Evolutionary conservation across 2,888 invertebrate genomes (phyloP).

Genomic region (Brachyptera risi): DNA sequence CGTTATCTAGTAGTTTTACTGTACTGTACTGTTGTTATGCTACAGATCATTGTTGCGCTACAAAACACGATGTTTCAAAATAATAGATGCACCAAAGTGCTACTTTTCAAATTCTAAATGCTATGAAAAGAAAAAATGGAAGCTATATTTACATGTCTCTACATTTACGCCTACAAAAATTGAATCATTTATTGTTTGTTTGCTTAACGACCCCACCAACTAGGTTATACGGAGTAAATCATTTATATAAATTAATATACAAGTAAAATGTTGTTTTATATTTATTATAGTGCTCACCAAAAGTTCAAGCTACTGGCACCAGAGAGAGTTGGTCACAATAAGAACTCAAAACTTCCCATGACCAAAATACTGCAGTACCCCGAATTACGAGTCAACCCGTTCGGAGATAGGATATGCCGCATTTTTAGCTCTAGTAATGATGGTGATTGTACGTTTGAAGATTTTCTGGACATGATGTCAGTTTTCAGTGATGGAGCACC

Average conservation of each 20-base stretch:
- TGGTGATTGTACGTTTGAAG: conserved; percentile 91
- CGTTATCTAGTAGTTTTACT: no score
- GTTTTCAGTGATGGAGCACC: conserved; percentile 90
- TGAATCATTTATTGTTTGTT: no score
- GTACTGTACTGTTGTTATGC: no score
- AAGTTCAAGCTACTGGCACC: conserved; percentile 87
- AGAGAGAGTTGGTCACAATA: conserved; percentile 83
- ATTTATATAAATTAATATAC: conserved; percentile 8
- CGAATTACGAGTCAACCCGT: conserved; percentile 85
- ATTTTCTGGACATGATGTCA: conserved; percentile 96
- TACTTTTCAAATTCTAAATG: no score
- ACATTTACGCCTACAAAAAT: no score
- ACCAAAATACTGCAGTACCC: conserved; percentile 80
- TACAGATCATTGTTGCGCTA: no score
- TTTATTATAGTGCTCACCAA: conserved; percentile 71
- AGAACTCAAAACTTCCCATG: conserved; percentile 82
- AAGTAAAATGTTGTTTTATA: no score
- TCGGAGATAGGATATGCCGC: conserved; percentile 85
- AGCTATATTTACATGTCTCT: no score
- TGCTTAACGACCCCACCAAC: no score
- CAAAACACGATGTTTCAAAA: no score
- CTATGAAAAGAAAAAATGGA: no score
- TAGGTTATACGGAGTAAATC: neutral
- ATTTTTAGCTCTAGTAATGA: conserved; percentile 87
- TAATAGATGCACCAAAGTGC: no score